phyloP scores from a whole-genome alignment of 2,888 invertebrate species.

The Eilema depressum region DNA sequence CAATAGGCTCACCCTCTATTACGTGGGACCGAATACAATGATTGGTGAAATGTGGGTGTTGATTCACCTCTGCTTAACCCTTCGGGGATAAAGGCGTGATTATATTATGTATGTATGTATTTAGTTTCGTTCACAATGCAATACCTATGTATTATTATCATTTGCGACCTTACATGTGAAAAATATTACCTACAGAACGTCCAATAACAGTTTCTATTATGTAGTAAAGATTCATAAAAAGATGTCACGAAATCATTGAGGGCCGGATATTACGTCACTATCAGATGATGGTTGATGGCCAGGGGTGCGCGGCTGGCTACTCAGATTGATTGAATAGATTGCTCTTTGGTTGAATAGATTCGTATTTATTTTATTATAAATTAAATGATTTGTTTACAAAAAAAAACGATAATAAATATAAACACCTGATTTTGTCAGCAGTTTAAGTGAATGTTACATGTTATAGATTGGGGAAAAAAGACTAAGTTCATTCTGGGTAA shows the following conservation, averaged over 20 bases:
- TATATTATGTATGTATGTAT: too few relatives aligned
- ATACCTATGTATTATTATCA: neutral
- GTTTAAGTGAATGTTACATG: too few relatives aligned
- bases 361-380: neutral
- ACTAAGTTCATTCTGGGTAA: too few relatives aligned
- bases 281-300: conserved; percentile 21
- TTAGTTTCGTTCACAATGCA: neutral
- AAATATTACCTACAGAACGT: too few relatives aligned
- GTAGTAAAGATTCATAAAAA: neutral
- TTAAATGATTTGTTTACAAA: too few relatives aligned
- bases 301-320: neutral
- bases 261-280: conserved; percentile 43
- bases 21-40: too few relatives aligned
- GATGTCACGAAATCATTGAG: conserved; percentile 24
- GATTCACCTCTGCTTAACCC: too few relatives aligned
- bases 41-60: too few relatives aligned
- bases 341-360: neutral
- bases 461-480: too few relatives aligned
- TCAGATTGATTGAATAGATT: conserved; percentile 12
- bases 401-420: neutral
- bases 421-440: neutral
- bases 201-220: neutral
- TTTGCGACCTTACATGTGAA: neutral
- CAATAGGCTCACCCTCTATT: too few relatives aligned
- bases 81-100: too few relatives aligned